phyloP scores from a whole-genome alignment of 2,797 vertebrate genomes.

The Anguilla marmorata region DNA sequence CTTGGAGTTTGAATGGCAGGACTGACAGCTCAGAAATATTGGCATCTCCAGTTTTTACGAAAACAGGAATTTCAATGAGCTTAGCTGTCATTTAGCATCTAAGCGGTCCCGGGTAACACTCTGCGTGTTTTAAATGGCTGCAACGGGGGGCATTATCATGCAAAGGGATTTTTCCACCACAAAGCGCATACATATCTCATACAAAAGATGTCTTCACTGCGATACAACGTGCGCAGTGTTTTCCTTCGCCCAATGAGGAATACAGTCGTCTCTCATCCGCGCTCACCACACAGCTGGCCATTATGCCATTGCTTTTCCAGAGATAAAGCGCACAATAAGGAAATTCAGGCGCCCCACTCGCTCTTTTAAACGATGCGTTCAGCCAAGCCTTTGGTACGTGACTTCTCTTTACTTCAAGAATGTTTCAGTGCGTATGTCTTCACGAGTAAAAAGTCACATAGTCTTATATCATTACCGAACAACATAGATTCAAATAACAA shows the following conservation, averaged over 20 bases:
- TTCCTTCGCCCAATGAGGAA: slow-evolving; percentile 56
- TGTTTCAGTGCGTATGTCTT: not conserved
- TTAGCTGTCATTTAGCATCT: slow-evolving; percentile 39
- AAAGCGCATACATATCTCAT: slow-evolving; percentile 63
- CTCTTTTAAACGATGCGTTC: slow-evolving; percentile 2
- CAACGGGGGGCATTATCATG: slow-evolving; percentile 72
- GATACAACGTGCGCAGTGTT: slow-evolving; percentile 66
- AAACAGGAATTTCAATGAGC: slow-evolving; percentile 38
- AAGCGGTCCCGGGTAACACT: slow-evolving; percentile 55
- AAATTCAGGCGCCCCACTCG: slow-evolving; percentile 30
- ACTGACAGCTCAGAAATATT: slow-evolving; percentile 32
- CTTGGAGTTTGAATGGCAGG: not conserved
- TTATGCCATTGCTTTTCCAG: slow-evolving; percentile 31
- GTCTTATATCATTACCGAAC: not conserved
- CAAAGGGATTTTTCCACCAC: slow-evolving; percentile 60
- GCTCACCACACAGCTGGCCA: slow-evolving; percentile 47
- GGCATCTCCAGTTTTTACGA: slow-evolving; percentile 32
- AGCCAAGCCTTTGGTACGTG: slow-evolving; percentile 18
- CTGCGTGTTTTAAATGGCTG: slow-evolving; percentile 64
- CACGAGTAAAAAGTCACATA: not conserved
- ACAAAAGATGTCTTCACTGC: slow-evolving; percentile 67
- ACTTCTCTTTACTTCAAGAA: slow-evolving; percentile 15
- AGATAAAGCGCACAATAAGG: slow-evolving; percentile 34
- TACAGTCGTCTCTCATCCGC: slow-evolving; percentile 70
- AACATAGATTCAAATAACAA: not conserved